phyloP scores from a whole-genome alignment of 2,113 vertebrate genomes.

The Corvus hawaiiensis region DNA sequence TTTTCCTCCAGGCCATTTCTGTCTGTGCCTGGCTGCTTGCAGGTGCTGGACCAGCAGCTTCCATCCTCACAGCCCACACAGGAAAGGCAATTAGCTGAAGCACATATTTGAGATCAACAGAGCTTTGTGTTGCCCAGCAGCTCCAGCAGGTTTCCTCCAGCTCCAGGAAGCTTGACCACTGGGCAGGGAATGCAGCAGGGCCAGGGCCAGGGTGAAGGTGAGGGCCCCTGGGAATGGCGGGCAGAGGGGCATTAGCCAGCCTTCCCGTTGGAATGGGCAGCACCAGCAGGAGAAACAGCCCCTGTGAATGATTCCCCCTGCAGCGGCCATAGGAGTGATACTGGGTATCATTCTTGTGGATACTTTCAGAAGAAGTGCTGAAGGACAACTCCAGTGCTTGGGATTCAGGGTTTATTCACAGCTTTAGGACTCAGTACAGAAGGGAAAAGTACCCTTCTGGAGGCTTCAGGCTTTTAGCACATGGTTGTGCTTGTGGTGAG shows the following conservation, averaged over 20 bases:
- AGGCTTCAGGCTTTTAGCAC: background rate
- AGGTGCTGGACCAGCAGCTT: background rate
- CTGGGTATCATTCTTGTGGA: background rate
- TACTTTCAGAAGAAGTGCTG: background rate
- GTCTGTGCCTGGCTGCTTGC: background rate
- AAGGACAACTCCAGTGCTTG: background rate
- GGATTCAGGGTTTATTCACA: background rate
- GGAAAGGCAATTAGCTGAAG: background rate
- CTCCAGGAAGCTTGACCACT: background rate
- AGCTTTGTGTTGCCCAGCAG: background rate
- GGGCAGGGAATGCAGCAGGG: background rate
- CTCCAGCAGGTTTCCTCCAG: background rate
- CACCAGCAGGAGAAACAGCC: background rate
- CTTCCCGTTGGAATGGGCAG: background rate
- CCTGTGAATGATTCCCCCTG: too few relatives aligned
- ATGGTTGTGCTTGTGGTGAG: background rate
- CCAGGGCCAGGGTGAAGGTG: background rate
- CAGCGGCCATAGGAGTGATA: fast-evolving
- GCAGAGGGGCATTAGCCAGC: background rate
- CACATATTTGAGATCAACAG: background rate
- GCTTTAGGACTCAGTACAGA: background rate
- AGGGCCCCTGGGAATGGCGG: background rate
- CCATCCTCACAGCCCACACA: background rate
- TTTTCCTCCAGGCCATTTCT: background rate
- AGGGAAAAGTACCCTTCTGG: background rate